Percentiles rank a stretch among this genome's conserved stretches.
These are phyloP conservation scores for Ctenosaura bakeri DNA, from an alignment of 2,797 vertebrate genomes.

Conservation along the genomic window DNA sequence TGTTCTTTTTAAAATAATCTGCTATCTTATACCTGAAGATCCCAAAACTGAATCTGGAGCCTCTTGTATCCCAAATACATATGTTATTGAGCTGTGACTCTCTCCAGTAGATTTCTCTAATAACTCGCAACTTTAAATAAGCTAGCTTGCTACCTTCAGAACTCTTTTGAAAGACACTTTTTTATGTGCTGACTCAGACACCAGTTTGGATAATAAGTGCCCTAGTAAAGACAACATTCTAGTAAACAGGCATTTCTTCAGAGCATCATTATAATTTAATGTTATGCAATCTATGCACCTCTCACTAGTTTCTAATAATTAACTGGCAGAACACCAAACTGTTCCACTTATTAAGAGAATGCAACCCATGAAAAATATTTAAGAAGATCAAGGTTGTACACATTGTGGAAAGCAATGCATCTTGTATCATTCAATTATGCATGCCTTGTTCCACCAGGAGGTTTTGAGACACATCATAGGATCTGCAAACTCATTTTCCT, in stretches of 20 bases:
- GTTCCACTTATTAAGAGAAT: constrained; percentile 40
- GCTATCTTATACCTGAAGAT: neutral
- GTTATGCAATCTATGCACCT: constrained; percentile 36
- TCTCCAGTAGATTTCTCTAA: neutral
- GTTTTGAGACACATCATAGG: neutral
- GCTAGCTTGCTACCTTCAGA: neutral
- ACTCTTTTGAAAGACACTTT: neutral
- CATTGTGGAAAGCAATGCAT: constrained; percentile 28
- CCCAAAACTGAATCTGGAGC: neutral
- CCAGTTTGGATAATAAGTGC: constrained; percentile 19
- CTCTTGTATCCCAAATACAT: neutral
- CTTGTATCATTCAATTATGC: constrained; percentile 26
- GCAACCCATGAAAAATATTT: constrained; percentile 43
- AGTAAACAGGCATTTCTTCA: constrained; percentile 26
- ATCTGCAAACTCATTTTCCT: neutral
- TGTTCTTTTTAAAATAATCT: neutral
- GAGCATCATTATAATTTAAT: constrained; percentile 36
- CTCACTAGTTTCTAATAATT: constrained; percentile 24
- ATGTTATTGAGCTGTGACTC: neutral
- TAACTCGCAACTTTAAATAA: neutral
- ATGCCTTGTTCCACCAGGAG: constrained; percentile 32
- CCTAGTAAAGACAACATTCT: constrained; percentile 30
- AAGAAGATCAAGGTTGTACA: constrained; percentile 31
- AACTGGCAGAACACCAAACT: constrained; percentile 32
- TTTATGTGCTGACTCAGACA: neutral